Evolutionary conservation across 2,113 vertebrate genomes (phyloP).

Genomic region (Microcebus lehilahytsara): DNA sequence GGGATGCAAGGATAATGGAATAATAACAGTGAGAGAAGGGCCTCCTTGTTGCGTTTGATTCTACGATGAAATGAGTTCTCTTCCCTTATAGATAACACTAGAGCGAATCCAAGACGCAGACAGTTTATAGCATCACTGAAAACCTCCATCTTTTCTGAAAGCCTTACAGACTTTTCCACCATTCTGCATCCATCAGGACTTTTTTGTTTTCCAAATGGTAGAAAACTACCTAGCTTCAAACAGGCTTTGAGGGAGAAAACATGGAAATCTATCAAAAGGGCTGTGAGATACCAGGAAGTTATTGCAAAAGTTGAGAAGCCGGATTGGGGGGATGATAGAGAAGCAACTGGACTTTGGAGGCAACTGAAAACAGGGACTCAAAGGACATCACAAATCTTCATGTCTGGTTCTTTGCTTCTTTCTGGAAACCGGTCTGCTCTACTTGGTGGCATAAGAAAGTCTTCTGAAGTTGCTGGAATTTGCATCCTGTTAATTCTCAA

Average conservation of each 20-base stretch:
- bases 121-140: rapidly evolving
- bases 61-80: neutral
- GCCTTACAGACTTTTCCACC: neutral
- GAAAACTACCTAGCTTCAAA: neutral
- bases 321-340: no score
- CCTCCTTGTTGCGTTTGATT: no score
- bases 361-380: rapidly evolving
- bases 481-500: neutral
- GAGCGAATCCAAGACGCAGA: neutral
- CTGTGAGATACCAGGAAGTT: neutral
- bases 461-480: no score
- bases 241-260: neutral
- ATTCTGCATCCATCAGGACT: neutral
- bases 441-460: rapidly evolving
- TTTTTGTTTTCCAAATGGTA: neutral
- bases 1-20: neutral
- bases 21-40: neutral
- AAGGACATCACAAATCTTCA: neutral
- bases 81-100: neutral
- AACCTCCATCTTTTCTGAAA: neutral
- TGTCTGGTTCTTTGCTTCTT: neutral
- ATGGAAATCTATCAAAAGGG: no score
- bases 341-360: neutral
- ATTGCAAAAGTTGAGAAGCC: neutral
- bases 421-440: neutral